Conservation (phyloP, 2,113 vertebrate genomes). For the Motacilla alba region DNA sequence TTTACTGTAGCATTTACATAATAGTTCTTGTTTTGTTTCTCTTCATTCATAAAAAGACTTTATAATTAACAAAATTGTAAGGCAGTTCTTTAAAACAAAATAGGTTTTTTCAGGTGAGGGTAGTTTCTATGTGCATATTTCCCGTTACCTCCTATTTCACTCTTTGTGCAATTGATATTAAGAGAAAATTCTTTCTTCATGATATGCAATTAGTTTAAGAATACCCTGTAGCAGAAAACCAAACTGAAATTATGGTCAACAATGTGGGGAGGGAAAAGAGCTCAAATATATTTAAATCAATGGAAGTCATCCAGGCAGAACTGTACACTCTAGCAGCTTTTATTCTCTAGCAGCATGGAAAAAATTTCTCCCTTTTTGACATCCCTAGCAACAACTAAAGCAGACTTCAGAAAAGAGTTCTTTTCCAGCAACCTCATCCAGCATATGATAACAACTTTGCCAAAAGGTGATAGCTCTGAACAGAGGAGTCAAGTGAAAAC, state of each 20-base stretch:
- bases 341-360: neutral
- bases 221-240: neutral
- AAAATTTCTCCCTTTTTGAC: neutral
- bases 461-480: neutral
- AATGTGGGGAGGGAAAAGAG: neutral
- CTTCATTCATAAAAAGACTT: neutral
- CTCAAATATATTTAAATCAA: neutral
- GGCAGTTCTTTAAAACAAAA: fast-evolving
- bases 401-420: neutral
- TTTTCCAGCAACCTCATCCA: neutral
- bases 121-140: neutral
- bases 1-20: neutral
- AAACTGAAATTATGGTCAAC: neutral
- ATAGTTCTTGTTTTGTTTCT: neutral
- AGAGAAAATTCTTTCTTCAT: neutral
- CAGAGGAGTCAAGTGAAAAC: neutral
- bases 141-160: neutral
- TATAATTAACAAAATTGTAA: neutral
- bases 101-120: neutral
- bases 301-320: neutral
- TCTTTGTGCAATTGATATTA: neutral
- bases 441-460: neutral
- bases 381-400: neutral
- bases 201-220: neutral
- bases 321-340: neutral